Evolutionary conservation across 2,888 invertebrate species (phyloP).

Genomic region (Acrobasis suavella): DNA sequence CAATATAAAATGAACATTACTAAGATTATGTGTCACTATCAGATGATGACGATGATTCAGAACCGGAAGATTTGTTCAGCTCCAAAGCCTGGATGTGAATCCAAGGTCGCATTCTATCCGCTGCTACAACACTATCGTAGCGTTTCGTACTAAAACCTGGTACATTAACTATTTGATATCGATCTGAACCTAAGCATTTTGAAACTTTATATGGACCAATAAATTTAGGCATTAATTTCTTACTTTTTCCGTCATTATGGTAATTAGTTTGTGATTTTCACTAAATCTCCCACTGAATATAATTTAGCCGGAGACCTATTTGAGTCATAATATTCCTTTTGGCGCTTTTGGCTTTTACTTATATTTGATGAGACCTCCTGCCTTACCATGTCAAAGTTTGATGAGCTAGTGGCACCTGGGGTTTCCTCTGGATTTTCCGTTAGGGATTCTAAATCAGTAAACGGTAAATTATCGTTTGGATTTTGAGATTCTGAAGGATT

Average conservation of each 20-base stretch:
- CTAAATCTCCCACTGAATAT: slow-evolving; percentile 32
- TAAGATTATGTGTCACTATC: background rate
- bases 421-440: background rate
- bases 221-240: slow-evolving; percentile 32
- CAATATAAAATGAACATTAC: background rate
- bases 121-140: background rate
- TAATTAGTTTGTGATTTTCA: slow-evolving; percentile 32
- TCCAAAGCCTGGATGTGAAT: background rate
- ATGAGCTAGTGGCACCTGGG: background rate
- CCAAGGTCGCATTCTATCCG: slow-evolving; percentile 5
- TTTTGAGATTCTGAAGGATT: background rate
- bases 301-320: slow-evolving; percentile 27
- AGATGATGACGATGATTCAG: background rate
- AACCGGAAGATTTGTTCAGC: background rate
- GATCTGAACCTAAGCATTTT: slow-evolving; percentile 18
- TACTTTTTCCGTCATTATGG: slow-evolving; percentile 35
- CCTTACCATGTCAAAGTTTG: background rate
- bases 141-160: background rate
- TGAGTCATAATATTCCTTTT: slow-evolving; percentile 31
- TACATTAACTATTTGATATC: slow-evolving; percentile 11
- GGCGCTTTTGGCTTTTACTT: slow-evolving; percentile 25
- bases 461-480: no score
- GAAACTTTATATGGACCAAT: no score
- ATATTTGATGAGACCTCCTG: background rate
- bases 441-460: no score